A percentile compares a stretch with the other conserved stretches of the same genome.
These are phyloP conservation scores for Tragelaphus imberbis DNA, from an alignment of 2,113 vertebrate genomes.

Conservation along the genomic window DNA sequence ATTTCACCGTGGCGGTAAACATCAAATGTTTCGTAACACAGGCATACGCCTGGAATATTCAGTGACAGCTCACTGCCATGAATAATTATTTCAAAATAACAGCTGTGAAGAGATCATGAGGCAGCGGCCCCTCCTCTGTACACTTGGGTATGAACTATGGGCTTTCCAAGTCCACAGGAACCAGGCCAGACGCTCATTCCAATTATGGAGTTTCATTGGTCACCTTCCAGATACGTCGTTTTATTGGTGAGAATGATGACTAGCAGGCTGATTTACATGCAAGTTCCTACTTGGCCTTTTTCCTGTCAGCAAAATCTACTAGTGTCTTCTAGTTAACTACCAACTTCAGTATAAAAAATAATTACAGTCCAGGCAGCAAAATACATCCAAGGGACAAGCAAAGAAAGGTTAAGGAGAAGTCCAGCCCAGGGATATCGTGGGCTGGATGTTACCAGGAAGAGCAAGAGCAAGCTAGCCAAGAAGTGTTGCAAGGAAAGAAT, in stretches of 20 bases:
- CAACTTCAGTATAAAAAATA: neutral
- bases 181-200: too few relatives aligned
- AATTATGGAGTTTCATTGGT: too few relatives aligned
- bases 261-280: too few relatives aligned
- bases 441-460: conserved; percentile 20
- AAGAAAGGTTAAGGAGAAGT: neutral
- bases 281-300: conserved; percentile 30
- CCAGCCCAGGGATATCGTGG: neutral
- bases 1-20: neutral
- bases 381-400: neutral
- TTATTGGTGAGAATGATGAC: too few relatives aligned
- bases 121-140: too few relatives aligned
- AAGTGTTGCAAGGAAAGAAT: conserved; percentile 64
- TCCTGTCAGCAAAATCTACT: conserved; percentile 27
- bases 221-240: too few relatives aligned
- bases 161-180: too few relatives aligned
- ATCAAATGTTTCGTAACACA: neutral
- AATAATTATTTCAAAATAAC: neutral
- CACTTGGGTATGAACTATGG: too few relatives aligned
- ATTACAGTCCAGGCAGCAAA: neutral
- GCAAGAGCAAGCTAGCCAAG: neutral
- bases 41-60: neutral
- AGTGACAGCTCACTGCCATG: neutral
- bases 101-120: neutral
- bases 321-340: neutral